Evolutionary conservation across 2,113 vertebrate species (phyloP), one percentile per base, ranked within the genome.

Genomic region (Rostratula benghalensis): DNA sequence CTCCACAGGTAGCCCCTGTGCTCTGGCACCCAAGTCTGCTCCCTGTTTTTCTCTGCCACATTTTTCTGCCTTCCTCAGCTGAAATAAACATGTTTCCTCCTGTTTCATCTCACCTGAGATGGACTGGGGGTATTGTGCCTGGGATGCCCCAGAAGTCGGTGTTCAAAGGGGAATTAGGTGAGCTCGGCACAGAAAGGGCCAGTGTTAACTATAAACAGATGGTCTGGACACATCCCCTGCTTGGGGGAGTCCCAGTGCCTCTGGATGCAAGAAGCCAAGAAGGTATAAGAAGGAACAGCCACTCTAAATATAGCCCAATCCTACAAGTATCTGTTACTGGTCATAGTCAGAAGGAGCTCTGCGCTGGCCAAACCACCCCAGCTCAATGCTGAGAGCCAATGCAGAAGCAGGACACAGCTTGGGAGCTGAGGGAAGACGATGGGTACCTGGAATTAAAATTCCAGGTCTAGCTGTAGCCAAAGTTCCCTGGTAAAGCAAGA

Each of bases 221-320:
- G 77, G 69, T 39, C 65, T 1, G 1, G 91, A 84, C 90, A 48
- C 1, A 0, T 35, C 51, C 68, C 54, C 65, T 75, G 83, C 77
- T 20, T 61, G 61, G 74, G 94, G 89, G 53, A 94, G 65, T 82
- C 91, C 83, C 77, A 56, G 10, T 9, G 45, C 53, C 84, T 17
- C 1, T 4, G 56, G 46, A 86, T 95, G 83, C 86, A 86, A 74
- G 71, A 25, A 93, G 80, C 60, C 7, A 2, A 77, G 79, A 65
- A 89, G 46, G 28, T 67, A 12, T 8, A 71, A 93, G 65, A 70
- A 71, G 39, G 27, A 89, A 48, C 91, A 75, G 74, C 65, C 12
- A 7, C 73, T 86, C 83, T 85, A 95, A 95, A 87, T 93, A 95
- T 93, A 96, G 30, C 64, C 43, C 39, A 57, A 60, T 84, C 77